Evolutionary conservation across 2,797 vertebrate genomes (phyloP), one percentile per base, ranked within the genome.

Genomic region (Phrynocephalus vlangalii): DNA sequence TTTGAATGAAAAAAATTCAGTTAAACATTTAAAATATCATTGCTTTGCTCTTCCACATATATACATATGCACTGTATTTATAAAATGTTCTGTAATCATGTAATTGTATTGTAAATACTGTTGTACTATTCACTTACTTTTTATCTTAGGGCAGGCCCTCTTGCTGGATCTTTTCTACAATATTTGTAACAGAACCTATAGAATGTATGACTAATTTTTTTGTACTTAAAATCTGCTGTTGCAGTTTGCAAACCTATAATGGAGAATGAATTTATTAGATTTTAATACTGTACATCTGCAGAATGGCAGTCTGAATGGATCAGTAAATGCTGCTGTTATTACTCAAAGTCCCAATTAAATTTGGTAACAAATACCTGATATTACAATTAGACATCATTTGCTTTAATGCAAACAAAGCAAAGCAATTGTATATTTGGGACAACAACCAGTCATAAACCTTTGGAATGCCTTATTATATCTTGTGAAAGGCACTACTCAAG

Each of bases 21-120:
- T 94, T 91, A 93, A 95, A 95, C 85, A 92, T 90, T 91, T 95
- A 96, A 96, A 89, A 94, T 92, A 96, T 96, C 94, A 92, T 92
- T 95, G 93, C 95, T 94, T 94, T 96, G 83, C 93, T 94, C 87
- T 97, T 94, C 90, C 95, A 97, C 95, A 97, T 98, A 97, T 98
- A 98, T 97, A 97, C 96, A 94, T 97, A 96, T 95, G 97, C 97
- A 96, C 95, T 97, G 96, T 99, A 99, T 99, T 98, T 99, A 99
- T 99, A 97, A 98, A 97, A 97, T 96, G 94, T 97, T 97, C 95
- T 98, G 95, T 96, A 98, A 97, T 96, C 95, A 85, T 94, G 63
- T 95, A 89, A 95, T 90, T 81, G 26, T 94, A 96, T 95, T 98
- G 97, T 98, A 98, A 97, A 98, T 98, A 97, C 89, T 94, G 86